These are phyloP conservation scores for Macrotus californicus DNA, from an alignment of 2,113 vertebrate genomes.

Conservation along the genomic window DNA sequence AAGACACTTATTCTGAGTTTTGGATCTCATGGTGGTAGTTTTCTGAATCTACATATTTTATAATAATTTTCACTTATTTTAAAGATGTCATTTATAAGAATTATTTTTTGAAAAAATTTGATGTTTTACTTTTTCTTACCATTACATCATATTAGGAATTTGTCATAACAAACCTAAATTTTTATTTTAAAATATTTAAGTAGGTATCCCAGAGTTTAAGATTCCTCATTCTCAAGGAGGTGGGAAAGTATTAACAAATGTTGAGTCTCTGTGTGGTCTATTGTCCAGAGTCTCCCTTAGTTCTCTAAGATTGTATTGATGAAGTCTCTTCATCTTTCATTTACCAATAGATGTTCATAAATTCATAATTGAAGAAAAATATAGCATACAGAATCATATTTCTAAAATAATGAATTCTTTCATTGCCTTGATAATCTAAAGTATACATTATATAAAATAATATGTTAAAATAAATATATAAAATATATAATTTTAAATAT, in stretches of 20 bases:
- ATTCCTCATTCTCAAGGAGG: neutral
- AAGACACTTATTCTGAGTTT: neutral
- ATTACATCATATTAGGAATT: neutral
- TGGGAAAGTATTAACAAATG: neutral
- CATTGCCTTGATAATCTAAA: neutral
- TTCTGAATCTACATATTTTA: neutral
- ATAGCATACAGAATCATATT: neutral
- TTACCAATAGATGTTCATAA: neutral
- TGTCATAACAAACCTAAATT: neutral
- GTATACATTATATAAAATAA: neutral
- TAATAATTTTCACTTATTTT: neutral
- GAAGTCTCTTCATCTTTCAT: neutral
- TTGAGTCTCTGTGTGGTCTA: fast-evolving
- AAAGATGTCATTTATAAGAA: neutral
- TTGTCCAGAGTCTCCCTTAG: too few relatives aligned
- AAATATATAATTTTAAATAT: neutral
- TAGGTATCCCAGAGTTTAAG: neutral
- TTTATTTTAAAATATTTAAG: neutral
- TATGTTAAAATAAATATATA: neutral
- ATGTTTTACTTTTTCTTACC: neutral
- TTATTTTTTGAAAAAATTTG: neutral
- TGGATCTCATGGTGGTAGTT: neutral
- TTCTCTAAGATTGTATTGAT: fast-evolving
- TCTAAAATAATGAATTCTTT: neutral
- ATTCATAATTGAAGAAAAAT: neutral